phyloP scores from a whole-genome alignment of 2,113 vertebrate genomes.

The Panthera leo region DNA sequence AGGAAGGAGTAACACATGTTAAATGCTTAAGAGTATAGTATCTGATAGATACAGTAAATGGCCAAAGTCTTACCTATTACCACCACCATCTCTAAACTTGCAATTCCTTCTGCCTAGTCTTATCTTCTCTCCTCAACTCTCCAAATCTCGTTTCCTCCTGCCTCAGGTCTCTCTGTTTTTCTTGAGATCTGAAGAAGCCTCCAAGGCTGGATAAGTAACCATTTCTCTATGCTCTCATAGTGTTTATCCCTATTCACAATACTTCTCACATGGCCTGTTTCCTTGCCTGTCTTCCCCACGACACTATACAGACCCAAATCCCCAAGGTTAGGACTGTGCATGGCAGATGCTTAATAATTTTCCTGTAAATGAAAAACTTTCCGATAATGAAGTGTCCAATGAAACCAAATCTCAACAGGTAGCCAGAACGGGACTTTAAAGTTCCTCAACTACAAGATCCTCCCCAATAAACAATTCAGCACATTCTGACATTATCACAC shows the following conservation, averaged over 20 bases:
- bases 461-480: slow-evolving; percentile 43
- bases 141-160: slow-evolving; percentile 2
- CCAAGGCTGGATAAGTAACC: background rate
- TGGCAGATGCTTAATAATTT: background rate
- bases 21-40: slow-evolving; percentile 10
- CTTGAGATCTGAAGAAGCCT: background rate
- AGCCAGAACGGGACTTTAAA: background rate
- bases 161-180: background rate
- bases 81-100: background rate
- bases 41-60: background rate
- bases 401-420: slow-evolving; percentile 29
- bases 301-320: background rate
- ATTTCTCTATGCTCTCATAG: background rate
- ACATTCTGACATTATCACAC: background rate
- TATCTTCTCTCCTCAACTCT: background rate
- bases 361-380: slow-evolving; percentile 14
- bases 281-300: background rate
- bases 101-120: background rate
- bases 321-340: background rate
- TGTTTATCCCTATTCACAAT: background rate
- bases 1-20: background rate
- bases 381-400: slow-evolving; percentile 19
- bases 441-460: background rate
- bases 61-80: background rate
- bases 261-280: background rate